Evolutionary conservation across 2,888 invertebrate genomes (phyloP), one percentile per base, ranked within the genome.

Genomic region (Pristionchus fissidentatus): DNA sequence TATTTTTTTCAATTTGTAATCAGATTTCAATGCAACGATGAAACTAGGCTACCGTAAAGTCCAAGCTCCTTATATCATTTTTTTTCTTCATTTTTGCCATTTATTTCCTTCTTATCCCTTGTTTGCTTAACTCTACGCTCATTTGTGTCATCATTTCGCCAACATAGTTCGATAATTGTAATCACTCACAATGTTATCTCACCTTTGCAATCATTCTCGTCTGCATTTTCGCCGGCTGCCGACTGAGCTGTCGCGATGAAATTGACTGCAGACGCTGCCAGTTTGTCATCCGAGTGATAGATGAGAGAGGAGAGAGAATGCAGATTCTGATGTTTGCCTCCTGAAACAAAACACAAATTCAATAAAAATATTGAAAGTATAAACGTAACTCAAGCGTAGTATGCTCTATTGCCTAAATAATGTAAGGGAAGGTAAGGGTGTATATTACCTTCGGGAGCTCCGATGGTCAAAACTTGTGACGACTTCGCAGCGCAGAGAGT

Each of bases 271-370:
- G 79, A 55, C 22, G 79, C 49, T 1, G 79, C 52, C 41, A 79
- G 22, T 29, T 79, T 79, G 29, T 79, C 79, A 29, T 79, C 79
- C 8, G 79, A 38, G 22, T 79, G 79, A 29, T 79, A 79, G 52
- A 79, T 79, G 38, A 79, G 57, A 8, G 19, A 55, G 5, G 79
- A 55, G n/a, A 79, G 41, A 0, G 38, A 26, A 26, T 55, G 52
- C 15, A 79, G 26, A 15, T 57, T 43, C 19, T 79, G 79, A 15
- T 79, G 43, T 15, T 57, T 55, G 5, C 79, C 55, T 3, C 38
- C 75, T 75, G 75, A 46, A 35, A 49, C 13, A 29, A 32, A 5
- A 46, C 15, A 15, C 19, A 0, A 43, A n/a, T 46, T 49, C 7
- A n/a, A 5, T 22, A 19, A 26, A 57, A 57, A 26, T 19, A 22